Conservation (phyloP, 2,113 vertebrate genomes). For the Cyanoramphus novaezelandiae region DNA sequence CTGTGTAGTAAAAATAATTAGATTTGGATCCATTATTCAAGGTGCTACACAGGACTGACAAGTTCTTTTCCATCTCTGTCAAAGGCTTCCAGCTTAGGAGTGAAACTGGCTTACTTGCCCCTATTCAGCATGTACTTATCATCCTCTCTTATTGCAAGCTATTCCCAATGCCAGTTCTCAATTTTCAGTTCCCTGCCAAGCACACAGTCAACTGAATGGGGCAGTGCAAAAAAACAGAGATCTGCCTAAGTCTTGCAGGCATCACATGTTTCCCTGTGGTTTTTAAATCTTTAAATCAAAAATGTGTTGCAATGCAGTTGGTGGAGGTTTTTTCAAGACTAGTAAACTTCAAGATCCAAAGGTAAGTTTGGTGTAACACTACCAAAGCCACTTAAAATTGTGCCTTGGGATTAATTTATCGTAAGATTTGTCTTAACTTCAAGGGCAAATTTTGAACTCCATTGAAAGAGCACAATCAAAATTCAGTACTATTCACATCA, state of each 20-base stretch:
- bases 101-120: not conserved
- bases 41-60: not conserved
- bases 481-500: not conserved
- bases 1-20: not conserved
- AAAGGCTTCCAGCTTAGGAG: not conserved
- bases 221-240: not conserved
- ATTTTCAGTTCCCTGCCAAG: not conserved
- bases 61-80: not conserved
- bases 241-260: not conserved
- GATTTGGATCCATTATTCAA: not conserved
- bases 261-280: not conserved
- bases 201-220: not conserved
- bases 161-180: not conserved
- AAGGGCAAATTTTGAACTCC: not conserved
- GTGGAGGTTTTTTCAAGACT: not conserved
- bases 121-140: not conserved
- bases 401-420: not conserved
- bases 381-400: not conserved
- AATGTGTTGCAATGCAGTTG: accelerated
- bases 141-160: not conserved
- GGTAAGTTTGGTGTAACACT: not conserved
- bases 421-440: not conserved
- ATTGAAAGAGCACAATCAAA: not conserved
- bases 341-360: not conserved
- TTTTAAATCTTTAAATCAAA: not conserved